These are phyloP conservation scores for Patella vulgata DNA, from an alignment of 1,140 invertebrate genomes.

Conservation along the genomic window DNA sequence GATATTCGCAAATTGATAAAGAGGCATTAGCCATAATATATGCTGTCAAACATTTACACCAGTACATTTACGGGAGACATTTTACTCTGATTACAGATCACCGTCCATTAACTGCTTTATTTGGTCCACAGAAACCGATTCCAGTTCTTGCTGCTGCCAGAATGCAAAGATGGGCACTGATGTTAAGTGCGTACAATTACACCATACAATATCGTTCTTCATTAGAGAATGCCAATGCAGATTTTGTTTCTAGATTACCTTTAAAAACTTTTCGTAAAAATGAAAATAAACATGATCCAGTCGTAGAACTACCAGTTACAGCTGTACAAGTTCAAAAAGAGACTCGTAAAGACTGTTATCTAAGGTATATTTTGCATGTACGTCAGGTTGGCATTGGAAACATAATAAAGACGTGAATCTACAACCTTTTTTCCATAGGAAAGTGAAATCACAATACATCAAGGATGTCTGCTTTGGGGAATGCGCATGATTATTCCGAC, in stretches of 20 bases:
- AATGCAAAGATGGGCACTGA: slow-evolving; percentile 62
- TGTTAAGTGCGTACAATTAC: slow-evolving; percentile 59
- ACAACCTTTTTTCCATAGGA: too few relatives aligned
- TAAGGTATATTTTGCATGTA: too few relatives aligned
- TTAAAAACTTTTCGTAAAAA: background rate
- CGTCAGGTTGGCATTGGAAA: too few relatives aligned
- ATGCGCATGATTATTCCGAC: too few relatives aligned
- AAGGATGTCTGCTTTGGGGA: too few relatives aligned
- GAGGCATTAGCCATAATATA: slow-evolving; percentile 70
- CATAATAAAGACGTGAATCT: too few relatives aligned
- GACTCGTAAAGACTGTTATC: slow-evolving; percentile 20
- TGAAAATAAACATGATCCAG: slow-evolving; percentile 1
- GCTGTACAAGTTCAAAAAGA: background rate
- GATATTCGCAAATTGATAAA: slow-evolving; percentile 70
- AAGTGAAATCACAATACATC: too few relatives aligned
- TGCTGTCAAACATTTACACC: slow-evolving; percentile 69
- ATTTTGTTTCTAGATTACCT: slow-evolving; percentile 32
- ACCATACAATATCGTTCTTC: slow-evolving; percentile 42
- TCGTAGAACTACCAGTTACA: slow-evolving; percentile 23
- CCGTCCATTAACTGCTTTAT: slow-evolving; percentile 54
- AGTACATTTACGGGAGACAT: slow-evolving; percentile 67
- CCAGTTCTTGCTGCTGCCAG: slow-evolving; percentile 50
- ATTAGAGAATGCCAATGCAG: slow-evolving; percentile 29
- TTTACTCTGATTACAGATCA: slow-evolving; percentile 63
- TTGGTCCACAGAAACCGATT: too few relatives aligned